Conservation (phyloP, 1,140 invertebrate species). For the Aporrectodea caliginosa region DNA sequence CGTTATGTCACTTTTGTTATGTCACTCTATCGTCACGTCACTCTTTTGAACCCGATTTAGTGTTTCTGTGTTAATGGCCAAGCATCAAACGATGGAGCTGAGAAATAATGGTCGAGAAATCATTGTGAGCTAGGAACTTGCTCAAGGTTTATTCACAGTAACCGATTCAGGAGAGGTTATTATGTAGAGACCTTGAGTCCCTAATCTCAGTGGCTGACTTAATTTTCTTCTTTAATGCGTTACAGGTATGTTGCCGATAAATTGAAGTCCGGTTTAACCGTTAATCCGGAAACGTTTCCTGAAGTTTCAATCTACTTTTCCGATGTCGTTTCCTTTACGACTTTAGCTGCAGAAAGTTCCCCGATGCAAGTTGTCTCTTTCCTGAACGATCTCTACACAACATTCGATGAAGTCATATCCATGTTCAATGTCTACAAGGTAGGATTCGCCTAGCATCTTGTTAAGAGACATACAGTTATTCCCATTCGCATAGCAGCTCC, state of each 20-base stretch:
- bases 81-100: neutral
- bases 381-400: constrained; percentile 64
- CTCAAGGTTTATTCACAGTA: neutral
- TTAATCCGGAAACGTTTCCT: constrained; percentile 80
- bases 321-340: constrained; percentile 94
- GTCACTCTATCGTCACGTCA: too few relatives aligned
- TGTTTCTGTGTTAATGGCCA: neutral
- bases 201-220: neutral
- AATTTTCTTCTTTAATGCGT: neutral
- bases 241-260: constrained; percentile 79
- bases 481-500: too few relatives aligned
- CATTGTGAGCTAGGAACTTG: neutral
- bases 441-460: too few relatives aligned
- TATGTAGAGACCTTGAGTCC: neutral
- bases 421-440: constrained; percentile 76
- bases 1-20: too few relatives aligned
- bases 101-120: neutral
- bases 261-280: constrained; percentile 75
- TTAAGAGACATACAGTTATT: too few relatives aligned
- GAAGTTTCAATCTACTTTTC: constrained; percentile 89
- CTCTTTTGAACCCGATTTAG: too few relatives aligned
- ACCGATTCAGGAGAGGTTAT: neutral
- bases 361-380: constrained; percentile 56
- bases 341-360: constrained; percentile 75
- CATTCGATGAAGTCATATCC: constrained; percentile 34